Conservation (phyloP, 2,113 vertebrate species). For the Sylvia atricapilla region DNA sequence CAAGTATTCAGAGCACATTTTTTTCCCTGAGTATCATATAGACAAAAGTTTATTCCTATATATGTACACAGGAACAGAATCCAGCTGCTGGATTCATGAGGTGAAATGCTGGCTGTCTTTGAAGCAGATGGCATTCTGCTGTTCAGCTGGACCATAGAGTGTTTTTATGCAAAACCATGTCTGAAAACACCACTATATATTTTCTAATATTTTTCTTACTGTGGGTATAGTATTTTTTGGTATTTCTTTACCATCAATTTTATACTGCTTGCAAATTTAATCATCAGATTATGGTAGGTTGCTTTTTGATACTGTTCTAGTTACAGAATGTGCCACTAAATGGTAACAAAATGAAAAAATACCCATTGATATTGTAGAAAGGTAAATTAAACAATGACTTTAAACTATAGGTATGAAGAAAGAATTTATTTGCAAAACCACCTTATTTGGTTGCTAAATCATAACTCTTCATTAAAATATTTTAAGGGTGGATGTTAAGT, state of each 20-base stretch:
- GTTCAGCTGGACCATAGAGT: not conserved
- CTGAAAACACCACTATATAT: not conserved
- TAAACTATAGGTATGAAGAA: not conserved
- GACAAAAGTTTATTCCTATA: slow-evolving; percentile 57
- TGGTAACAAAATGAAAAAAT: not conserved
- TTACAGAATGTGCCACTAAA: not conserved
- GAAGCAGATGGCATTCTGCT: slow-evolving; percentile 13
- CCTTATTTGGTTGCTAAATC: not conserved
- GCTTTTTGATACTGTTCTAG: not conserved
- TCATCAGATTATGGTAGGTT: not conserved
- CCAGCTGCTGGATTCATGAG: slow-evolving; percentile 53
- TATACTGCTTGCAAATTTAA: not conserved
- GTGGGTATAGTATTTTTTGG: not conserved
- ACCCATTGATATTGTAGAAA: not conserved
- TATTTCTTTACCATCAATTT: not conserved
- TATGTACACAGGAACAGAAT: slow-evolving; percentile 51
- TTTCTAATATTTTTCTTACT: not conserved
- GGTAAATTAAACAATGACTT: not conserved
- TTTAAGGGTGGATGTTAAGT: not conserved
- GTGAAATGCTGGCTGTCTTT: slow-evolving; percentile 23
- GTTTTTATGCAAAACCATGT: not conserved
- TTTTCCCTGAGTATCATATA: slow-evolving; percentile 51
- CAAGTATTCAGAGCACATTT: slow-evolving; percentile 40
- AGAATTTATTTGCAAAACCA: not conserved
- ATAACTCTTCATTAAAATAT: not conserved